Evolutionary conservation across 2,888 invertebrate genomes (phyloP).

Genomic region (Tiliacea citrago): DNA sequence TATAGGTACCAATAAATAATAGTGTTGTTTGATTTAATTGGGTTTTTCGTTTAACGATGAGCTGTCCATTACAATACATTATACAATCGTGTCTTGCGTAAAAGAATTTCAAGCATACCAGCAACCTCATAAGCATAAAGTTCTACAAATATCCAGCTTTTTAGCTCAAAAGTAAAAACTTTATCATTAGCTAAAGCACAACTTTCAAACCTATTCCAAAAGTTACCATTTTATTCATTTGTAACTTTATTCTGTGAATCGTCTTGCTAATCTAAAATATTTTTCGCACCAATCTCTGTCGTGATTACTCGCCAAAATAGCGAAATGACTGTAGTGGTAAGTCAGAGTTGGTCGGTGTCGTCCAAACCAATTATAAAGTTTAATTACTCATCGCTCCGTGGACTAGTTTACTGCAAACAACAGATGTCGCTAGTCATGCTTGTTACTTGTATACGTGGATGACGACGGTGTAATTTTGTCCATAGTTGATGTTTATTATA

Average conservation of each 20-base stretch:
- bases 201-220: constrained; percentile 20
- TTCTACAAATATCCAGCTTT: neutral
- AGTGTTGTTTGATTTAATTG: neutral
- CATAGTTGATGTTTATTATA: constrained; percentile 21
- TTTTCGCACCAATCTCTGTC: constrained; percentile 44
- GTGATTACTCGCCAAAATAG: constrained; percentile 57
- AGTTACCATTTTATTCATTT: constrained; percentile 29
- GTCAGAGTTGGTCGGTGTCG: constrained; percentile 62
- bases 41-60: neutral
- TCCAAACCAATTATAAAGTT: constrained; percentile 79
- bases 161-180: constrained; percentile 1
- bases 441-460: constrained; percentile 37
- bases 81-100: neutral
- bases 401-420: constrained; percentile 65
- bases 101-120: neutral
- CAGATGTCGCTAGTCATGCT: constrained; percentile 62
- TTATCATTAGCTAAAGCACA: constrained; percentile 5
- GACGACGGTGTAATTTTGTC: constrained; percentile 1
- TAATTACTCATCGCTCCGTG: constrained; percentile 75
- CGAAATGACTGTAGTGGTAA: constrained; percentile 58
- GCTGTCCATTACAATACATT: neutral
- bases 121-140: neutral
- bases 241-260: constrained; percentile 12
- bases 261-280: constrained; percentile 40
- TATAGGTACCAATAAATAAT: neutral